Evolutionary conservation across 1,140 invertebrate genomes (phyloP).

Genomic region (Brachionus paranguensis): DNA sequence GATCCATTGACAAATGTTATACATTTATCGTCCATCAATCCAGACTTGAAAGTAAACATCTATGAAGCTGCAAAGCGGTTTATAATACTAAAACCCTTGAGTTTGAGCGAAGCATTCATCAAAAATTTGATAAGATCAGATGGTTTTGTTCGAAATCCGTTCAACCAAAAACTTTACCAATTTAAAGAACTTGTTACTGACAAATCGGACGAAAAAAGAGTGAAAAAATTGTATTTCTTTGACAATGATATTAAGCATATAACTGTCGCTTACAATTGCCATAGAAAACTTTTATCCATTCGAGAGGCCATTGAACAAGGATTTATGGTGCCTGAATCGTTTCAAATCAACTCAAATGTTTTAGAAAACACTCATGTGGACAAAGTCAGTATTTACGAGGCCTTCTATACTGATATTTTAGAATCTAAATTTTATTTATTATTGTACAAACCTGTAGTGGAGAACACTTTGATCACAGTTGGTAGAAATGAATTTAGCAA

Average conservation of each 20-base stretch:
- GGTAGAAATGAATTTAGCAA: neutral
- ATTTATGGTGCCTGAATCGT: neutral
- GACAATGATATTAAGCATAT: constrained; percentile 22
- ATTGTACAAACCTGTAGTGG: neutral
- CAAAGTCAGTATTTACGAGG: neutral
- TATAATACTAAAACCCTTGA: constrained; percentile 8
- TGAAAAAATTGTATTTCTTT: neutral
- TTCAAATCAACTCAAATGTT: neutral
- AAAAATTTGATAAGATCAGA: neutral
- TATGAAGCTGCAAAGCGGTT: neutral
- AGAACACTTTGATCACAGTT: neutral
- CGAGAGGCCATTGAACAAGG: neutral
- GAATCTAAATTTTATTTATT: neutral
- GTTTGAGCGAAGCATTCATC: constrained; percentile 1
- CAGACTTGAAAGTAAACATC: neutral
- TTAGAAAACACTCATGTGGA: neutral
- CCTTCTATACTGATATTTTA: neutral
- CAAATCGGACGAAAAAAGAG: neutral
- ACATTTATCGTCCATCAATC: neutral
- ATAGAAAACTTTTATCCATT: neutral
- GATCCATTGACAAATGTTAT: neutral
- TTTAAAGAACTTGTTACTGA: neutral
- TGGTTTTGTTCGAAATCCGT: constrained; percentile 2
- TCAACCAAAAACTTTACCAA: neutral
- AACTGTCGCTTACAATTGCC: neutral